Evolutionary conservation across 2,888 invertebrate species (phyloP).

Genomic region (Nasonia oneida): DNA sequence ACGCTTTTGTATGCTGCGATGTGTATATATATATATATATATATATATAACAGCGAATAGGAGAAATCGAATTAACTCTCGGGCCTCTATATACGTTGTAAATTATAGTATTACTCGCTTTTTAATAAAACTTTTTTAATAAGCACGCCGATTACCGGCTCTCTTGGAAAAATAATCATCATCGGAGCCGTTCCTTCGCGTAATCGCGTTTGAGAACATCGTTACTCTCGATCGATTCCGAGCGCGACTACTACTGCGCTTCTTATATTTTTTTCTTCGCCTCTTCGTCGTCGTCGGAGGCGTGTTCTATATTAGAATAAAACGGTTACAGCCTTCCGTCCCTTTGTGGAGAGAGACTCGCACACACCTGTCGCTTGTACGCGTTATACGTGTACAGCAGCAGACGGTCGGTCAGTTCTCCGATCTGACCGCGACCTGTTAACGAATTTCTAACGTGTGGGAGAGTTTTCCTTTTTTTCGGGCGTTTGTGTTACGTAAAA

Average conservation of each 20-base stretch:
- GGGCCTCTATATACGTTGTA: no score
- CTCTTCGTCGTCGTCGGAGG: background rate
- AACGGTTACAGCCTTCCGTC: background rate
- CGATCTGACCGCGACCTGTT: background rate
- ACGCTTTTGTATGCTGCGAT: no score
- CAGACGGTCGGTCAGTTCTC: background rate
- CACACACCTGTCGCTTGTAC: background rate
- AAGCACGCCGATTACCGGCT: no score
- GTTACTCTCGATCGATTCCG: background rate
- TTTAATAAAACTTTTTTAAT: no score
- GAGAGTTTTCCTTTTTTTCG: no score
- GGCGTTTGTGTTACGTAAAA: no score
- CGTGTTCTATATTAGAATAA: conserved; percentile 7
- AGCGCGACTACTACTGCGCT: background rate
- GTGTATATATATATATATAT: no score
- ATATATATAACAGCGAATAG: no score
- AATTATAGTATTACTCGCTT: no score
- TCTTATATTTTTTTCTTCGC: background rate
- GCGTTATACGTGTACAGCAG: background rate
- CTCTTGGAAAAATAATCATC: no score
- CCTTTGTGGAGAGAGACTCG: background rate
- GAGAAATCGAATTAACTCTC: no score
- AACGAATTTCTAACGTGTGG: no score
- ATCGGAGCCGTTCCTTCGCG: background rate
- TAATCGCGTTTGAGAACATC: background rate